These are phyloP conservation scores for Tychaedon coryphoeus DNA, from an alignment of 2,113 vertebrate genomes.

Conservation along the genomic window DNA sequence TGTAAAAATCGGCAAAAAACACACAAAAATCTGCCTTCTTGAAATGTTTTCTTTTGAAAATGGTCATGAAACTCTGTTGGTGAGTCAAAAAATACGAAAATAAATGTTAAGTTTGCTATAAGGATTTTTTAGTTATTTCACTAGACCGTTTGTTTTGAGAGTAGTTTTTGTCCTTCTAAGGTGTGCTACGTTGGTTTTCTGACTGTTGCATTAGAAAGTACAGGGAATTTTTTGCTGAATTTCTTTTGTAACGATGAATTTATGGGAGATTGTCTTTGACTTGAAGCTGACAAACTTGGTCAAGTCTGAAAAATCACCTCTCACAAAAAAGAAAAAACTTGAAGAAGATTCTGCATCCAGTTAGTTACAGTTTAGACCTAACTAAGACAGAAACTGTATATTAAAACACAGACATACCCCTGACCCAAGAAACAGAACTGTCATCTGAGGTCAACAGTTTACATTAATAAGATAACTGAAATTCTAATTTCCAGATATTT, in stretches of 20 bases:
- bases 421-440: neutral
- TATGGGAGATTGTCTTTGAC: neutral
- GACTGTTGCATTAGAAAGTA: neutral
- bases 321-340: neutral
- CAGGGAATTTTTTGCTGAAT: neutral
- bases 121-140: neutral
- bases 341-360: neutral
- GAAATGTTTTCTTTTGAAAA: neutral
- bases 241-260: neutral
- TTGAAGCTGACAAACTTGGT: neutral
- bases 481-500: neutral
- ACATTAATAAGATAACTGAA: neutral
- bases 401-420: neutral
- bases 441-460: neutral
- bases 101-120: neutral
- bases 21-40: neutral
- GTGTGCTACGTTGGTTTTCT: neutral
- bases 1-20: neutral
- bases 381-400: neutral
- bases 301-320: neutral
- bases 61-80: fast-evolving
- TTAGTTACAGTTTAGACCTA: neutral
- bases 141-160: neutral
- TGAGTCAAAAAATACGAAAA: neutral
- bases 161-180: neutral